Evolutionary conservation across 2,888 invertebrate genomes (phyloP).

Genomic region (Noctua janthe): DNA sequence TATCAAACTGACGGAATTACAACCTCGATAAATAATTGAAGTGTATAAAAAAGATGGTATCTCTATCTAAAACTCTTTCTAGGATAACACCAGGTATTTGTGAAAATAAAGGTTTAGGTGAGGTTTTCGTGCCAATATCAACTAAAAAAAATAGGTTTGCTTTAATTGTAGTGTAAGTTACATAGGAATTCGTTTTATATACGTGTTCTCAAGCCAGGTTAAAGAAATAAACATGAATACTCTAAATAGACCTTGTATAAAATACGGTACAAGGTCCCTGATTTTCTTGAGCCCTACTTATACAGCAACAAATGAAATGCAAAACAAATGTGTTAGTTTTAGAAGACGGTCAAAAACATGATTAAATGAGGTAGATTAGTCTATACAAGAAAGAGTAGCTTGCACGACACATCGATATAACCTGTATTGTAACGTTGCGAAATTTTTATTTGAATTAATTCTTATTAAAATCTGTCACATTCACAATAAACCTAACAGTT

Average conservation of each 20-base stretch:
- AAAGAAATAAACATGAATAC: not conserved
- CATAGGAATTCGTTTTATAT: not conserved
- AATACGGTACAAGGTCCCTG: not conserved
- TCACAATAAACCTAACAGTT: not conserved
- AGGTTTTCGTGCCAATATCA: conserved; percentile 20
- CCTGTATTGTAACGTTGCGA: too few relatives aligned
- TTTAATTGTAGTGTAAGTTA: conserved; percentile 3
- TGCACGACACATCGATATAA: not conserved
- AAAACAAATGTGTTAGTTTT: not conserved
- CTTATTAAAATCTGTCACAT: not conserved
- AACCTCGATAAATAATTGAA: not conserved
- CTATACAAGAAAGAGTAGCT: not conserved
- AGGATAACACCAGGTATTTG: conserved; percentile 22
- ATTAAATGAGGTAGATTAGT: not conserved
- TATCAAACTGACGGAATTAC: not conserved
- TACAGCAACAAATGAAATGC: not conserved
- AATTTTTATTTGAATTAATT: not conserved
- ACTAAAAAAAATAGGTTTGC: conserved; percentile 18
- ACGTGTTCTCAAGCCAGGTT: conserved; percentile 7
- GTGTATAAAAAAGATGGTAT: not conserved
- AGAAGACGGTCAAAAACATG: not conserved
- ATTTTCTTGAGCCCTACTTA: not conserved
- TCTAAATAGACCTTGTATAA: not conserved
- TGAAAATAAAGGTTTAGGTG: conserved; percentile 1
- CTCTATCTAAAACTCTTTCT: conserved; percentile 32